phyloP scores from a whole-genome alignment of 2,888 invertebrate species.

The Apamea anceps region DNA sequence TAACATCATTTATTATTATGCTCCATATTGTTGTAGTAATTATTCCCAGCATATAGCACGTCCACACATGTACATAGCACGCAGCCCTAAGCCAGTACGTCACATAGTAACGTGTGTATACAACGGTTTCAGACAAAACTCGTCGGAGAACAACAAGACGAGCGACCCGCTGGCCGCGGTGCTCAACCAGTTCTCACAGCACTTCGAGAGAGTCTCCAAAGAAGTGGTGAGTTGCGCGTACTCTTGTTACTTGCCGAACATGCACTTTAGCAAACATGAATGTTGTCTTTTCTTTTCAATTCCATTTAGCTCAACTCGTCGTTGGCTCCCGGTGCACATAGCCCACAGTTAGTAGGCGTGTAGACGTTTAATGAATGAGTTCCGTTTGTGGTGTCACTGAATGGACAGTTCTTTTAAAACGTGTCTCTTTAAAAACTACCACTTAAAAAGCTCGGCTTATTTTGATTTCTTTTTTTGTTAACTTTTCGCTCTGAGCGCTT shows the following conservation, averaged over 20 bases:
- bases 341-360: neutral
- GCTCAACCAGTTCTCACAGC: conserved; percentile 82
- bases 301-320: neutral
- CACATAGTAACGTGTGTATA: neutral
- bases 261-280: neutral
- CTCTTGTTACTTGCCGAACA: neutral
- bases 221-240: conserved; percentile 79
- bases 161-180: conserved; percentile 79
- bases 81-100: rapidly evolving
- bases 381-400: neutral
- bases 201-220: conserved; percentile 83
- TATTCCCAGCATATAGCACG: conserved; percentile 22
- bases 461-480: neutral
- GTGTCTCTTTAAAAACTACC: neutral
- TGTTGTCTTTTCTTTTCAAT: neutral
- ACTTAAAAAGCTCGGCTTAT: neutral
- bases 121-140: conserved; percentile 83
- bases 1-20: conserved; percentile 11
- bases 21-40: neutral
- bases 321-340: neutral
- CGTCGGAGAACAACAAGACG: conserved; percentile 82
- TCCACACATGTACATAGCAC: conserved; percentile 31
- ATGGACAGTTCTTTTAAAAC: neutral
- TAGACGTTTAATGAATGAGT: neutral
- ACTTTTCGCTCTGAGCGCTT: neutral